phyloP scores from a whole-genome alignment of 2,888 invertebrate genomes.

The Pyrrhosoma nymphula region DNA sequence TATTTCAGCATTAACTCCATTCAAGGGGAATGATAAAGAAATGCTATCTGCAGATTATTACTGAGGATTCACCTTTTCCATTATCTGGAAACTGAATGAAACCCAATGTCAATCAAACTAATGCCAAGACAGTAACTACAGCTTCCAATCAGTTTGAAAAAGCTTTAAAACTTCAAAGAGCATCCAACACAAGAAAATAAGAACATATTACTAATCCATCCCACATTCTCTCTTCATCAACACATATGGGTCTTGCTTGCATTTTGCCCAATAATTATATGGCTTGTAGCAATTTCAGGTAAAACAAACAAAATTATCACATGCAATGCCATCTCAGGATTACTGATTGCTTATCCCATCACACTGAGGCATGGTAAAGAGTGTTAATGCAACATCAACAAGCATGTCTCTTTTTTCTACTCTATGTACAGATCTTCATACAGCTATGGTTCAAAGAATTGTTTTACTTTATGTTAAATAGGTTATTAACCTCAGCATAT shows the following conservation, averaged over 20 bases:
- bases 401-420: not conserved
- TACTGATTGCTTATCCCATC: not conserved
- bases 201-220: not conserved
- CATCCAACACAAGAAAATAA: not conserved
- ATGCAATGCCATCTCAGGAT: not conserved
- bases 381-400: not conserved
- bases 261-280: not conserved
- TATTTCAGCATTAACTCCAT: not conserved
- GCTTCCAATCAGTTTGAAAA: not conserved
- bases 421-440: not conserved
- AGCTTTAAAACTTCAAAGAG: not conserved
- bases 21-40: not conserved
- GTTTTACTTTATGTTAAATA: not conserved
- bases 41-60: not conserved
- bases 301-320: slow-evolving; percentile 45
- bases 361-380: not conserved
- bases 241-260: not conserved
- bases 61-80: not conserved
- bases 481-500: not conserved
- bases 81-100: not conserved
- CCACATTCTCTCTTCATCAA: slow-evolving; percentile 2
- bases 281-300: not conserved
- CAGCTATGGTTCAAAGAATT: not conserved
- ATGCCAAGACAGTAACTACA: not conserved
- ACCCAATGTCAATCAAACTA: not conserved